phyloP scores from a whole-genome alignment of 2,797 vertebrate genomes.

The Leuciscus waleckii region DNA sequence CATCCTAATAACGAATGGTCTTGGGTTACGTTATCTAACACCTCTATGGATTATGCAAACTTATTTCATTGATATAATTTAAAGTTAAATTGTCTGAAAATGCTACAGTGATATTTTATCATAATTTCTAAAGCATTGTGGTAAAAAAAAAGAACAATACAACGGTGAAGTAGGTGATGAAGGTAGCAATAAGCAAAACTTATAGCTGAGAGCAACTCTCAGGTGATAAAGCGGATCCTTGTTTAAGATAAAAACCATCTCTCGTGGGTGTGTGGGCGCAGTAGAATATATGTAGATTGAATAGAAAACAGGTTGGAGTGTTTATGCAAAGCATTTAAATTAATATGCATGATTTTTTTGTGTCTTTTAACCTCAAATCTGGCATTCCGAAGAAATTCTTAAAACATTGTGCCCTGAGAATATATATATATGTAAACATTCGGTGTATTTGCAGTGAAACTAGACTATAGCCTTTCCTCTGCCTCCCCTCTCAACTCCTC shows the following conservation, averaged over 20 bases:
- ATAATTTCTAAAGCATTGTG: neutral
- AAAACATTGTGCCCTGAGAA: constrained; percentile 23
- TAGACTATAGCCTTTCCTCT: constrained; percentile 66
- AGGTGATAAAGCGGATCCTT: constrained; percentile 27
- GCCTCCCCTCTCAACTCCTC: constrained; percentile 58
- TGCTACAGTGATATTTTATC: neutral
- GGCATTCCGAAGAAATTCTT: constrained; percentile 21
- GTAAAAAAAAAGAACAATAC: neutral
- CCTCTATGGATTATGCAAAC: neutral
- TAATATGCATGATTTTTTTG: constrained; percentile 37
- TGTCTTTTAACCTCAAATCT: constrained; percentile 39
- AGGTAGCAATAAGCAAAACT: neutral
- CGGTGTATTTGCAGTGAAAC: constrained; percentile 33
- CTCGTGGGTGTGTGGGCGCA: neutral
- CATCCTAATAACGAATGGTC: neutral
- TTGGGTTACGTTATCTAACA: neutral
- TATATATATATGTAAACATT: constrained; percentile 45
- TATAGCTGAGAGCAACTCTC: neutral
- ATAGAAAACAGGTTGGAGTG: constrained; percentile 2
- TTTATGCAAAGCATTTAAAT: constrained; percentile 43
- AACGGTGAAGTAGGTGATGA: neutral
- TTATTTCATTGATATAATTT: neutral
- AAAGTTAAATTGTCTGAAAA: neutral
- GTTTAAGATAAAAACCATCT: constrained; percentile 39
- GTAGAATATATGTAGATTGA: constrained; percentile 3